These are phyloP conservation scores for Polydrusus pterygomalis DNA, from an alignment of 2,888 invertebrate genomes.

Conservation along the genomic window DNA sequence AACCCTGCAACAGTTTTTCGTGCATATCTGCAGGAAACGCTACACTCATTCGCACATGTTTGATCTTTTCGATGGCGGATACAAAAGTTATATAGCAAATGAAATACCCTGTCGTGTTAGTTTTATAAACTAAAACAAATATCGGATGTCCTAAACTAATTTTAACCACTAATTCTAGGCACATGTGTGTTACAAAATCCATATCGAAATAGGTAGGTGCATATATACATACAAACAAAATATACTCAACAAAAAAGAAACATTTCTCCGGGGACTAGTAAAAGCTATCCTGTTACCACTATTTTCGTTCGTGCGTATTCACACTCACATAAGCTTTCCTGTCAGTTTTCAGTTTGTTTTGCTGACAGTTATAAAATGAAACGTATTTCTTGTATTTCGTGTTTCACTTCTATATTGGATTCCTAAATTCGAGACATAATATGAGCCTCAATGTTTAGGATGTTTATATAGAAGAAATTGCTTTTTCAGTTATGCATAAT, in stretches of 20 bases:
- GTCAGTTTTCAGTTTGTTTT: conserved; percentile 28
- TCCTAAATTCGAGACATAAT: conserved; percentile 5
- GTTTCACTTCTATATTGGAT: conserved; percentile 21
- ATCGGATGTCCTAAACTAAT: conserved; percentile 32
- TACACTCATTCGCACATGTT: not conserved
- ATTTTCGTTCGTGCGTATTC: conserved; percentile 26
- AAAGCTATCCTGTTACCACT: conserved; percentile 28
- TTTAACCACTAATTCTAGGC: conserved; percentile 26
- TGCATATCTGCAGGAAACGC: not conserved
- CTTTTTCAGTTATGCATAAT: not conserved
- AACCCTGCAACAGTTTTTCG: no score
- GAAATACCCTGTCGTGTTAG: not conserved
- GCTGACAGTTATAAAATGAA: conserved; percentile 33
- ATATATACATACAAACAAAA: conserved; percentile 35
- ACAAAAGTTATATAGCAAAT: not conserved
- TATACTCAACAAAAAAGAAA: conserved; percentile 36
- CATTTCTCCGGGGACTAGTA: conserved; percentile 30
- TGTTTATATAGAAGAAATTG: conserved; percentile 2
- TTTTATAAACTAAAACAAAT: conserved; percentile 21
- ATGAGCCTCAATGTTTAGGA: not conserved
- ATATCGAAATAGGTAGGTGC: conserved; percentile 35
- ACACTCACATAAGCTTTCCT: conserved; percentile 20
- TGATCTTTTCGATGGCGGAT: not conserved
- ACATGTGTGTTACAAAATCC: conserved; percentile 39
- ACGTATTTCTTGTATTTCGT: conserved; percentile 29